phyloP scores from a whole-genome alignment of 2,113 vertebrate species.

The Ameiurus melas region DNA sequence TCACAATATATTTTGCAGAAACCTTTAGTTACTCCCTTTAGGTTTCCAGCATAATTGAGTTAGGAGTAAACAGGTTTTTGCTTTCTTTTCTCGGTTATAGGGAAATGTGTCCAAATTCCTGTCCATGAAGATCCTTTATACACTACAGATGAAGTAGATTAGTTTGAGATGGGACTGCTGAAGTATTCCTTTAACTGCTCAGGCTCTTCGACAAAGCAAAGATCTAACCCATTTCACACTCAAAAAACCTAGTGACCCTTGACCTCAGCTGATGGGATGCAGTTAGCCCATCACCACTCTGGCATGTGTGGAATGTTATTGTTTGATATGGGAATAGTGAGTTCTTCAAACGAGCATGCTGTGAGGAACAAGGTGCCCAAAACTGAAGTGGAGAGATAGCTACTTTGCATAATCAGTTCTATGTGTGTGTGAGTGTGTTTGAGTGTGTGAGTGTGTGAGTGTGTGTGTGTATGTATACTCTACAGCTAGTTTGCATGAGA shows the following conservation, averaged over 20 bases:
- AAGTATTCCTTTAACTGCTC: slow-evolving; percentile 14
- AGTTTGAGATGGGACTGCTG: neutral
- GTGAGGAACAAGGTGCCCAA: neutral
- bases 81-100: neutral
- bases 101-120: neutral
- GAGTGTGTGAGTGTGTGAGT: neutral
- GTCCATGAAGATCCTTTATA: neutral
- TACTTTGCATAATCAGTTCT: slow-evolving; percentile 4
- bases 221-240: slow-evolving; percentile 30
- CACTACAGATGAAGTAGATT: neutral
- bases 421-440: neutral
- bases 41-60: neutral
- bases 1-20: neutral
- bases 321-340: slow-evolving; percentile 51
- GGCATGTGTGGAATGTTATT: slow-evolving; percentile 69
- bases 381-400: slow-evolving; percentile 1
- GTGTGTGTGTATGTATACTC: neutral
- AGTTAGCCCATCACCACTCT: slow-evolving; percentile 46
- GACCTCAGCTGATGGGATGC: slow-evolving; percentile 52
- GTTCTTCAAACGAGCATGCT: slow-evolving; percentile 33
- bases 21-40: neutral
- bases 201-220: neutral
- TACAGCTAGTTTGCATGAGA: neutral
- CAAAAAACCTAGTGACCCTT: slow-evolving; percentile 45
- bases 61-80: neutral